Percentiles rank a stretch among this genome's conserved stretches.
Conservation (phyloP, 2,113 vertebrate genomes). For the Pyrgilauda ruficollis region DNA sequence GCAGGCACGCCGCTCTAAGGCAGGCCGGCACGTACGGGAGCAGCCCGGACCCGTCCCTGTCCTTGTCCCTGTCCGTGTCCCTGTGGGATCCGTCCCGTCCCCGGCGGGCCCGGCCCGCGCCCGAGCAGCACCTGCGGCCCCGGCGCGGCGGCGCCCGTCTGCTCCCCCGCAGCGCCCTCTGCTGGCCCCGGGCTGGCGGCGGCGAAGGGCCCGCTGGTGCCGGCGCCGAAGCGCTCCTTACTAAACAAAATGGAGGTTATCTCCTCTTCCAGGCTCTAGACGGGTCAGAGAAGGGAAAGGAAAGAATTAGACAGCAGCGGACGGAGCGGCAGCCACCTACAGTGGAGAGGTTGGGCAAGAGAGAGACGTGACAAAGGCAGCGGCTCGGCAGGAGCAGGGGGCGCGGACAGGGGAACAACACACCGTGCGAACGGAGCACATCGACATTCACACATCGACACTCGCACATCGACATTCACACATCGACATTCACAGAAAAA, state of each 20-base stretch:
- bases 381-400: background rate
- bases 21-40: background rate
- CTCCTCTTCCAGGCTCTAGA: conserved; percentile 93
- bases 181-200: conserved; percentile 74
- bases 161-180: conserved; percentile 80
- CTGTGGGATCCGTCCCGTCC: background rate
- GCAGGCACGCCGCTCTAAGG: background rate
- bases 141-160: conserved; percentile 60
- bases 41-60: background rate
- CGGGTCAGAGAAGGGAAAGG: conserved; percentile 75
- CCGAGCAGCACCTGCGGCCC: conserved; percentile 78
- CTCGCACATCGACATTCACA: background rate
- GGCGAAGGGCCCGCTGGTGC: conserved; percentile 69
- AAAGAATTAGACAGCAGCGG: conserved; percentile 62
- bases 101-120: background rate
- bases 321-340: conserved; percentile 60
- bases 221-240: conserved; percentile 75
- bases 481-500: background rate
- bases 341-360: background rate
- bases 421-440: too few relatives aligned
- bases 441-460: background rate
- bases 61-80: background rate
- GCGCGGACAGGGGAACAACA: background rate
- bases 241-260: conserved; percentile 89
- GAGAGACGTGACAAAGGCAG: background rate